Evolutionary conservation across 2,113 vertebrate species (phyloP).

Genomic region (Pomatorhinus ruficollis): DNA sequence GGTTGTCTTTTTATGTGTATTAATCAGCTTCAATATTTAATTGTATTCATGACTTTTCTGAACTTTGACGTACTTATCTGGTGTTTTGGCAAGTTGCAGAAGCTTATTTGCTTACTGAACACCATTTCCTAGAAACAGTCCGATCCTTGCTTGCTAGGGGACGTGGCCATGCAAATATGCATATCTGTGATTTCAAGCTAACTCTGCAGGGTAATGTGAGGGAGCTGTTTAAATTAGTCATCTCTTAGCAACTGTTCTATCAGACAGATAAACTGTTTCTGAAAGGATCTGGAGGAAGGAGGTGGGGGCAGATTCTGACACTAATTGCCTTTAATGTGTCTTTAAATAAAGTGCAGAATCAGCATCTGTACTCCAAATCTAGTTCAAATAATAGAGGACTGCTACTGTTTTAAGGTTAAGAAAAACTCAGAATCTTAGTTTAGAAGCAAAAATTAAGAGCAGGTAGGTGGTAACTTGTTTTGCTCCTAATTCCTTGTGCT

Average conservation of each 20-base stretch:
- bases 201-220: not conserved
- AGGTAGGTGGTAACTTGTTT: not conserved
- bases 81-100: not conserved
- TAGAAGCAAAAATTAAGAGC: not conserved
- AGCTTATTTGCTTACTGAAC: not conserved
- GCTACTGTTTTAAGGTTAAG: not conserved
- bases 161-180: not conserved
- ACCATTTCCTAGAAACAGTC: not conserved
- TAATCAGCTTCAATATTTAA: not conserved
- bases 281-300: not conserved
- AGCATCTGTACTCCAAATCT: not conserved
- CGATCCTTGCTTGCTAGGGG: not conserved
- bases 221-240: not conserved
- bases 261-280: not conserved
- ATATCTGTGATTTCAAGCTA: not conserved
- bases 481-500: not conserved
- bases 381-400: not conserved
- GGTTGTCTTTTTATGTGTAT: not conserved
- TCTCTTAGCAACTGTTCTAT: not conserved
- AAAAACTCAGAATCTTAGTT: not conserved
- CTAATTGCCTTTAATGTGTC: not conserved
- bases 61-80: not conserved
- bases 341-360: not conserved
- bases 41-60: not conserved
- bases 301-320: not conserved